Conservation (phyloP, 1,140 invertebrate genomes). For the Pseudomyrmex dendroicus region DNA sequence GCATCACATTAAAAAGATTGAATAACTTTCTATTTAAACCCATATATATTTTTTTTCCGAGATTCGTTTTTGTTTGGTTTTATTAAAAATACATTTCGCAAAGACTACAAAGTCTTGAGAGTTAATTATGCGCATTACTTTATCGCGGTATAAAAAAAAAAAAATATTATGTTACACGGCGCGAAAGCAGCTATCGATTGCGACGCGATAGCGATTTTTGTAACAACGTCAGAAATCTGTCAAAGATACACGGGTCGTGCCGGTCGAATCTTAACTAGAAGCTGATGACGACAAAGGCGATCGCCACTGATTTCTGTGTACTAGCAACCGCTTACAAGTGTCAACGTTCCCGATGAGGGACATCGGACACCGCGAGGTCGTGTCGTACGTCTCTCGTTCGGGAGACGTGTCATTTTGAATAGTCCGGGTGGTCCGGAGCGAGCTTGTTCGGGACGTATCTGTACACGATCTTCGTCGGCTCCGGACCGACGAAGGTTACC, state of each 20-base stretch:
- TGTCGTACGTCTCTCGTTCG: conserved; percentile 54
- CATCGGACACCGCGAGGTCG: conserved; percentile 70
- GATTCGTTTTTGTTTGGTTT: too few relatives aligned
- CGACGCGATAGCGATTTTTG: background rate
- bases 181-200: background rate
- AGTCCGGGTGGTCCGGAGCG: conserved; percentile 74
- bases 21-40: background rate
- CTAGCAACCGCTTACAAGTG: conserved; percentile 69
- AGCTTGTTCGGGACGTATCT: conserved; percentile 66
- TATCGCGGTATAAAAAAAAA: background rate
- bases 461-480: conserved; percentile 69
- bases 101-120: background rate
- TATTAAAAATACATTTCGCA: background rate
- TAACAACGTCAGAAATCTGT: conserved; percentile 4
- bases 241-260: background rate
- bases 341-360: conserved; percentile 72
- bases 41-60: too few relatives aligned
- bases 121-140: background rate
- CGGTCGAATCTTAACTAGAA: background rate
- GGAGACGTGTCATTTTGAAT: conserved; percentile 67
- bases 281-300: conserved; percentile 16
- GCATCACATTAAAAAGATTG: conserved; percentile 10
- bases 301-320: conserved; percentile 39
- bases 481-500: conserved; percentile 58
- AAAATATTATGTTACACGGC: background rate